Percentiles rank a stretch among this genome's conserved stretches.
These are phyloP conservation scores for Sebastes cheni DNA, from an alignment of 2,797 vertebrate genomes.

Conservation along the genomic window DNA sequence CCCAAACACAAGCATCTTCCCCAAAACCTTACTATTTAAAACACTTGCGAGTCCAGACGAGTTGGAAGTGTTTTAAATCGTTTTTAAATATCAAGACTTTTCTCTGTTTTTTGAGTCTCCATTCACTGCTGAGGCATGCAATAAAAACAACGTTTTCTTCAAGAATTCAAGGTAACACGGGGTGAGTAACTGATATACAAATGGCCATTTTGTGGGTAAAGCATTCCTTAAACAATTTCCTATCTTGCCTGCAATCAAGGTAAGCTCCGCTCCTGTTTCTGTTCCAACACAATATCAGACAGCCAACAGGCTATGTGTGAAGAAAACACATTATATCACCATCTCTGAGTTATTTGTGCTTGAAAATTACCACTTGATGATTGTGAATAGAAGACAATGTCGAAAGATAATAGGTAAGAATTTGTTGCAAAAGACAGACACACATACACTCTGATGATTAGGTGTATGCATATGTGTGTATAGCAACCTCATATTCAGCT, in stretches of 20 bases:
- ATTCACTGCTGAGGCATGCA: background rate
- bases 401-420: background rate
- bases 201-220: background rate
- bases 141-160: background rate
- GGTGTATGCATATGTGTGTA: constrained; percentile 4
- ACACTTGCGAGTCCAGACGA: no score
- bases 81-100: background rate
- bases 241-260: background rate
- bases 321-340: background rate
- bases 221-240: background rate
- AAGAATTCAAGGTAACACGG: background rate
- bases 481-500: constrained; percentile 31
- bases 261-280: background rate
- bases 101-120: background rate
- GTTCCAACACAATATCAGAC: background rate
- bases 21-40: no score
- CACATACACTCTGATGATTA: background rate
- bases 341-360: background rate
- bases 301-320: background rate
- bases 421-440: background rate
- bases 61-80: no score
- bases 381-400: background rate
- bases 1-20: no score
- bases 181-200: background rate
- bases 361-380: background rate